Percentiles rank a stretch among this genome's conserved stretches.
These are phyloP conservation scores for Falco punctatus DNA, from an alignment of 2,113 vertebrate genomes.

Conservation along the genomic window DNA sequence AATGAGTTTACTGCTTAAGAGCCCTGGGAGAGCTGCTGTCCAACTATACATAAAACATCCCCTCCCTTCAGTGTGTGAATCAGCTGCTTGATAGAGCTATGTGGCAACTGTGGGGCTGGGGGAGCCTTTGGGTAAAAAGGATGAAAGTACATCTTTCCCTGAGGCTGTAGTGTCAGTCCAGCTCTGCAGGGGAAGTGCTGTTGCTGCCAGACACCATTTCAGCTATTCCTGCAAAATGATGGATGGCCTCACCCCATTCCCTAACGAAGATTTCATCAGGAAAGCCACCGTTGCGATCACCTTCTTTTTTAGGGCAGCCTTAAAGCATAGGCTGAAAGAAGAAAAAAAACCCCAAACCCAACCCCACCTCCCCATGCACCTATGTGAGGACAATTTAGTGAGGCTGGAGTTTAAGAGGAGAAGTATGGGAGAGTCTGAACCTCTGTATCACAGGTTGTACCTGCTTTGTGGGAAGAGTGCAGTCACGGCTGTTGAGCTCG, in stretches of 20 bases:
- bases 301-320: background rate
- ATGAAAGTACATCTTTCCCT: slow-evolving; percentile 45
- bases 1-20: background rate
- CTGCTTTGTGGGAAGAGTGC: background rate
- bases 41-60: slow-evolving; percentile 18
- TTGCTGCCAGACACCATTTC: slow-evolving; percentile 29
- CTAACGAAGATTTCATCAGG: slow-evolving; percentile 34
- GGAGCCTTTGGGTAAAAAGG: slow-evolving; percentile 22
- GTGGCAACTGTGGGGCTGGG: background rate
- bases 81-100: background rate
- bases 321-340: background rate
- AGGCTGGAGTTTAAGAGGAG: background rate
- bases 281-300: background rate
- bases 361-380: background rate
- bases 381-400: background rate
- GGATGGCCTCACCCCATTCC: slow-evolving; percentile 21
- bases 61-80: background rate
- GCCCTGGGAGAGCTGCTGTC: background rate
- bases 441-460: background rate
- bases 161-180: slow-evolving; percentile 29
- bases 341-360: background rate
- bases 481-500: background rate
- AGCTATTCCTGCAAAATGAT: background rate
- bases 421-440: background rate
- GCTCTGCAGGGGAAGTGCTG: slow-evolving; percentile 9